phyloP scores from a whole-genome alignment of 2,797 vertebrate genomes.

The Cossypha dichroa region DNA sequence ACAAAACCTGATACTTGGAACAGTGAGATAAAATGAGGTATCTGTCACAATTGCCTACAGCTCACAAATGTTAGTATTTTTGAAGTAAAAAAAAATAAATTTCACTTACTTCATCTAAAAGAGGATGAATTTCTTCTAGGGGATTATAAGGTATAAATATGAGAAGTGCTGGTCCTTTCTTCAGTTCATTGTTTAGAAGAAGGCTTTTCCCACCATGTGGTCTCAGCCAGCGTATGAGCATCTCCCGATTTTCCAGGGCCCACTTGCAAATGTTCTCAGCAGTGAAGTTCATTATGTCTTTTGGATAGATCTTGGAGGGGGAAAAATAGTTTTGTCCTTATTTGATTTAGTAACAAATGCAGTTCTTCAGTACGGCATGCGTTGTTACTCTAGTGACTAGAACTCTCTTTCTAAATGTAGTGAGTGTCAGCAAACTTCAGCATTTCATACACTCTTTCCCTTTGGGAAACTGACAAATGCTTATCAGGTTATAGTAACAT shows the following conservation, averaged over 20 bases:
- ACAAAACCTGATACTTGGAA: background rate
- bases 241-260: slow-evolving; percentile 89
- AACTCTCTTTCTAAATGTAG: background rate
- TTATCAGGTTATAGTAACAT: background rate
- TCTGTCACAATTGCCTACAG: background rate
- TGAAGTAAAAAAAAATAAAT: background rate
- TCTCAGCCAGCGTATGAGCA: slow-evolving; percentile 79
- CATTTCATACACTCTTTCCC: background rate
- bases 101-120: slow-evolving; percentile 86
- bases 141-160: slow-evolving; percentile 91
- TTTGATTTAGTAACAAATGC: background rate
- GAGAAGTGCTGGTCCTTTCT: slow-evolving; percentile 92
- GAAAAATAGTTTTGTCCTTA: background rate
- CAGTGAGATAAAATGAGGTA: background rate
- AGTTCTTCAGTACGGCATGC: background rate
- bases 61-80: background rate
- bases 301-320: slow-evolving; percentile 85
- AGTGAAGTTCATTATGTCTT: slow-evolving; percentile 85
- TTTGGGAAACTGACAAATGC: background rate
- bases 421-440: background rate
- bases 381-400: background rate
- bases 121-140: slow-evolving; percentile 76
- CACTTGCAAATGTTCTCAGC: slow-evolving; percentile 89
- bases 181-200: slow-evolving; percentile 85
- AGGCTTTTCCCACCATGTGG: slow-evolving; percentile 85